A percentile compares a stretch with the other conserved stretches of the same genome.
phyloP scores from a whole-genome alignment of 2,797 vertebrate species.

The Myiotriccus ornatus region DNA sequence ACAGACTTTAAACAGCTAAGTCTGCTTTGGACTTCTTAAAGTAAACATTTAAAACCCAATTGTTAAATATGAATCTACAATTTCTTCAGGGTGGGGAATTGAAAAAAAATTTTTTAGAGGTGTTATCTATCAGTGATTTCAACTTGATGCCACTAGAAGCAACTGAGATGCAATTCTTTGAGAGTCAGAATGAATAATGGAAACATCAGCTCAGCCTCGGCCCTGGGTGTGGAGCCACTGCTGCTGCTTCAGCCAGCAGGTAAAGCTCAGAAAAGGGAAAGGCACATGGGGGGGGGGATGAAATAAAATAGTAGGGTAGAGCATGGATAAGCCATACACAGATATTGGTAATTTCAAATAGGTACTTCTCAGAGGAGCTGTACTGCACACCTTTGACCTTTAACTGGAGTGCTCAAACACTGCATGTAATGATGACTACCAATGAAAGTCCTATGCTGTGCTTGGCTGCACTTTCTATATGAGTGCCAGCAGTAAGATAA shows the following conservation, averaged over 20 bases:
- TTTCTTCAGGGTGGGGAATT: background rate
- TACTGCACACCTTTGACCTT: conserved; percentile 77
- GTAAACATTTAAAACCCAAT: background rate
- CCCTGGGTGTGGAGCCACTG: background rate
- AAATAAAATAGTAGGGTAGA: background rate
- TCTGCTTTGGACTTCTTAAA: background rate
- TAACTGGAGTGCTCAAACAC: conserved; percentile 74
- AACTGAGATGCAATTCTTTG: background rate
- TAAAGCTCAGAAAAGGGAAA: background rate
- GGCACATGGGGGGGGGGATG: background rate
- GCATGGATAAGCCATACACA: conserved; percentile 20
- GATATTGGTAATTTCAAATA: conserved; percentile 61
- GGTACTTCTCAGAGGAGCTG: conserved; percentile 70
- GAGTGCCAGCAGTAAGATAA: conserved; percentile 85
- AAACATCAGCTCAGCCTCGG: background rate
- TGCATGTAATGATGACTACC: conserved; percentile 79
- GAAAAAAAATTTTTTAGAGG: background rate
- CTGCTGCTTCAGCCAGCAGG: background rate
- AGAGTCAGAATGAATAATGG: background rate
- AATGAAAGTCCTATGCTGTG: conserved; percentile 79
- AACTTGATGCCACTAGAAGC: background rate
- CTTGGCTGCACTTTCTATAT: conserved; percentile 85
- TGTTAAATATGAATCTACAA: background rate
- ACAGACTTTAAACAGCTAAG: background rate
- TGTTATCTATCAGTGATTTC: background rate